phyloP scores from a whole-genome alignment of 2,888 invertebrate genomes.

The Oscheius sp. region DNA sequence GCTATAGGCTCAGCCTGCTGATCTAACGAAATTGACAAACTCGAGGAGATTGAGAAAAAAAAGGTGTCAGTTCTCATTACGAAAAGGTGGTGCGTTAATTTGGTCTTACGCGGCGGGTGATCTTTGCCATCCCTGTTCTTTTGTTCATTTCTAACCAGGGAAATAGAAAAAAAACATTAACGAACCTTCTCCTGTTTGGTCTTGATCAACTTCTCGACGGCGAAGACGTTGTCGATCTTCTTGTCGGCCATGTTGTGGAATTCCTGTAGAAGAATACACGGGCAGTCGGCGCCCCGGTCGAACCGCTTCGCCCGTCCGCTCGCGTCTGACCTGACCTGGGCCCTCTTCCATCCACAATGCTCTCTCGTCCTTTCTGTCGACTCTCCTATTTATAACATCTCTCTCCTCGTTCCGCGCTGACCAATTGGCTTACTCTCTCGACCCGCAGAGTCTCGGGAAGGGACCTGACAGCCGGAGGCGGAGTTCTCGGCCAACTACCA shows the following conservation, averaged over 20 bases:
- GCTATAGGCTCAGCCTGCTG: no score
- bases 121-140: neutral
- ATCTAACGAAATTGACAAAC: no score
- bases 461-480: slow-evolving; percentile 16
- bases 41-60: neutral
- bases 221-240: slow-evolving; percentile 36
- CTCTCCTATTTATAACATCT: slow-evolving; percentile 1
- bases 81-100: neutral
- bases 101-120: neutral
- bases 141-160: neutral
- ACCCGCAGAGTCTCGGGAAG: neutral
- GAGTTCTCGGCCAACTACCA: neutral
- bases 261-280: slow-evolving; percentile 23
- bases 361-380: slow-evolving; percentile 14
- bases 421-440: slow-evolving; percentile 30
- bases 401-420: slow-evolving; percentile 9
- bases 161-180: neutral
- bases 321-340: slow-evolving; percentile 10
- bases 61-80: neutral
- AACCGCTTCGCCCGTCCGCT: slow-evolving; percentile 22
- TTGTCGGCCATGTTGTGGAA: slow-evolving; percentile 24
- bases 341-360: neutral
- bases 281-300: slow-evolving; percentile 5
- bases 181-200: slow-evolving; percentile 29
- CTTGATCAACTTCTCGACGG: slow-evolving; percentile 39